phyloP scores from a whole-genome alignment of 2,888 invertebrate genomes.

The Amitus sp. region DNA sequence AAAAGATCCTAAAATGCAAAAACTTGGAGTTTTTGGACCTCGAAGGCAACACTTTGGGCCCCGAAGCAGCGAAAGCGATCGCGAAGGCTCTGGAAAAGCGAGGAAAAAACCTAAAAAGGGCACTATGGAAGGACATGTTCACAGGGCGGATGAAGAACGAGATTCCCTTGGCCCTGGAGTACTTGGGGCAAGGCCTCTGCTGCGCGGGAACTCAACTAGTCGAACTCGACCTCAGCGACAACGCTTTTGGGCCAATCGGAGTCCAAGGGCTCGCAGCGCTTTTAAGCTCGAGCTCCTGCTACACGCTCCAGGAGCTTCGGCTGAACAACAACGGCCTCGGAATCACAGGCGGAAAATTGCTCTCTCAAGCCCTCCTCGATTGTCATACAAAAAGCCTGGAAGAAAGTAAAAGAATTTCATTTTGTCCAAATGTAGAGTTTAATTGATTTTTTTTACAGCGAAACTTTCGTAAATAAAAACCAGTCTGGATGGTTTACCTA shows the following conservation, averaged over 20 bases:
- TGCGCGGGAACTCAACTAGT: conserved; percentile 81
- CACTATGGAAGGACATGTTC: conserved; percentile 96
- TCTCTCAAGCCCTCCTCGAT: conserved; percentile 80
- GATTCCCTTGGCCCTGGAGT: conserved; percentile 88
- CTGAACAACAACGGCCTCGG: conserved; percentile 97
- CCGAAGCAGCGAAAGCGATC: conserved; percentile 87
- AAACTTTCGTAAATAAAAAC: too few species aligned
- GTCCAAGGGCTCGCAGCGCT: conserved; percentile 87
- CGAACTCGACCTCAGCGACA: conserved; percentile 94
- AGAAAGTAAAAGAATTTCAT: conserved; percentile 69
- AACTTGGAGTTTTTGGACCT: conserved; percentile 80
- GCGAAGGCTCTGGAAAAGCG: conserved; percentile 82
- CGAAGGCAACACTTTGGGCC: conserved; percentile 94
- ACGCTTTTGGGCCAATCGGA: conserved; percentile 96
- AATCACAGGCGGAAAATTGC: conserved; percentile 84
- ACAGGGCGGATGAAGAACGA: conserved; percentile 95
- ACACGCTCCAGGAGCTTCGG: conserved; percentile 81
- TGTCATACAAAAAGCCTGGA: conserved; percentile 74
- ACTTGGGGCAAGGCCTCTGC: conserved; percentile 84
- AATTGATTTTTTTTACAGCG: too few species aligned
- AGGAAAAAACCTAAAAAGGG: conserved; percentile 79
- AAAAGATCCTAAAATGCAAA: conserved; percentile 78
- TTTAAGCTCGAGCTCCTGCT: conserved; percentile 85
- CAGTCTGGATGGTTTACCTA: too few species aligned
- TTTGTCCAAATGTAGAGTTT: too few species aligned